Conservation (phyloP, 2,888 invertebrate genomes). For the Nomada fabriciana region DNA sequence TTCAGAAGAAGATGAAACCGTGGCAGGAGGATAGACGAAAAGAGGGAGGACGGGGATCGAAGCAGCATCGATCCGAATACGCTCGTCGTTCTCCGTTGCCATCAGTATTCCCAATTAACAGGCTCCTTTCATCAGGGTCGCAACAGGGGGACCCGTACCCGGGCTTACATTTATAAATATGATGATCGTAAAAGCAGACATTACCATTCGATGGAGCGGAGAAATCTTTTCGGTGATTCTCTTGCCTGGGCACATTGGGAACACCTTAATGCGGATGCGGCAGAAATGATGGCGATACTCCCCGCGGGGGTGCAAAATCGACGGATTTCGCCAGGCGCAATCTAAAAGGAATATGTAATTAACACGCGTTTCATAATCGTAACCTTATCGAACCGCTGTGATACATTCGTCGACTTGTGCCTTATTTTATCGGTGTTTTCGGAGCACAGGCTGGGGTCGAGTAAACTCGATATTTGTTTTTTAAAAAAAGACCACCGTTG, state of each 20-base stretch:
- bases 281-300: conserved; percentile 71
- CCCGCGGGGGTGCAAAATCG: conserved; percentile 59
- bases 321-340: conserved; percentile 69
- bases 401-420: conserved; percentile 24
- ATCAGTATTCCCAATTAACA: conserved; percentile 82
- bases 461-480: too few relatives aligned
- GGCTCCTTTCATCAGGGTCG: conserved; percentile 79
- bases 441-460: neutral
- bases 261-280: conserved; percentile 59
- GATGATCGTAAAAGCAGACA: conserved; percentile 75
- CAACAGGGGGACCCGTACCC: conserved; percentile 42
- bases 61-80: conserved; percentile 76
- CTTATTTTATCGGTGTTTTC: neutral
- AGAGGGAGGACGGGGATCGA: conserved; percentile 32
- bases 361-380: conserved; percentile 67
- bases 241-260: neutral
- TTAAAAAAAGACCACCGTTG: too few relatives aligned
- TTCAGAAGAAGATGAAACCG: conserved; percentile 64
- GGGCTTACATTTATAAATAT: conserved; percentile 75
- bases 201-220: conserved; percentile 67
- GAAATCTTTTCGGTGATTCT: conserved; percentile 61
- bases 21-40: conserved; percentile 39
- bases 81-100: conserved; percentile 71
- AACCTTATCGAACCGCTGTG: conserved; percentile 50
- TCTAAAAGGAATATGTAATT: conserved; percentile 74